Conservation (phyloP, 2,113 vertebrate species). For the Sminthopsis crassicaudata region DNA sequence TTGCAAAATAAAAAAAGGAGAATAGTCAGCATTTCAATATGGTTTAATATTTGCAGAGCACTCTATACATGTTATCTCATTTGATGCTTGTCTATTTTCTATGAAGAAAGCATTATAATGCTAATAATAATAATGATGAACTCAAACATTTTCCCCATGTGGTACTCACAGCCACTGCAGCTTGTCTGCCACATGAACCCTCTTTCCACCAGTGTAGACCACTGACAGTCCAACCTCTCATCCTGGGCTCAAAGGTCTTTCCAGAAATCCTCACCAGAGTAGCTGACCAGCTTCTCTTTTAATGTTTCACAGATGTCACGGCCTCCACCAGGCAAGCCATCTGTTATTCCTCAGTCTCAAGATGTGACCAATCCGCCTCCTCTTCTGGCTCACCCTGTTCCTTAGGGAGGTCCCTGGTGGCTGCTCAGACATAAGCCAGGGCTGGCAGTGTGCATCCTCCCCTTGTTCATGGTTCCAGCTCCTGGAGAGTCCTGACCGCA, state of each 20-base stretch:
- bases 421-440: background rate
- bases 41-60: background rate
- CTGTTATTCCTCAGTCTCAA: background rate
- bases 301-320: background rate
- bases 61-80: background rate
- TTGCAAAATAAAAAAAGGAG: background rate
- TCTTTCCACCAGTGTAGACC: background rate
- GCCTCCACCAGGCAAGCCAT: background rate
- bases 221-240: background rate
- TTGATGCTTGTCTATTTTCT: background rate
- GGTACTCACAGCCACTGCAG: background rate
- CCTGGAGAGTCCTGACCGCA: background rate
- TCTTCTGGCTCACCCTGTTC: background rate
- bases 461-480: background rate
- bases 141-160: background rate
- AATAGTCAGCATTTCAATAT: background rate
- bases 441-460: background rate
- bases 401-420: background rate
- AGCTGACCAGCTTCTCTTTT: background rate
- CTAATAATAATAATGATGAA: background rate
- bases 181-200: background rate
- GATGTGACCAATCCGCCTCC: background rate
- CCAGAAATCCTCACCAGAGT: background rate
- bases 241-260: background rate
- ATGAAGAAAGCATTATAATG: background rate